Evolutionary conservation across 2,113 vertebrate species (phyloP).

Genomic region (Sinocyclocheilus grahami): DNA sequence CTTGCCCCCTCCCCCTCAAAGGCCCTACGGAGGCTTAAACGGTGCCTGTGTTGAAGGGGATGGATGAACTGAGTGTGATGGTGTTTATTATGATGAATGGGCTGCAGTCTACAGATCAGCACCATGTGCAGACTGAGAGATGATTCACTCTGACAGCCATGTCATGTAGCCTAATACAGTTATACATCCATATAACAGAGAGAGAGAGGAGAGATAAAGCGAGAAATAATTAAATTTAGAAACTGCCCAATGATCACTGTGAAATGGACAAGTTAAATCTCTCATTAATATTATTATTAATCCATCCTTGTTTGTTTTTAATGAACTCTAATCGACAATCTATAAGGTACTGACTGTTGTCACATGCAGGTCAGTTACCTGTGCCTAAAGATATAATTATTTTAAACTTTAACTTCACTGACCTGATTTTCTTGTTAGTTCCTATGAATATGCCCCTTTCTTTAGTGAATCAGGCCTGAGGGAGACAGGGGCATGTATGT

Average conservation of each 20-base stretch:
- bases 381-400: not conserved
- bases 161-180: slow-evolving; percentile 93
- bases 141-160: slow-evolving; percentile 88
- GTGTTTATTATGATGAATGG: slow-evolving; percentile 98
- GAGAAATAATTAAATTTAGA: not conserved
- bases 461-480: not conserved
- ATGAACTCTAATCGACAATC: not conserved
- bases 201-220: slow-evolving; percentile 28
- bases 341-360: not conserved
- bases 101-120: slow-evolving; percentile 82
- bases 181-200: slow-evolving; percentile 84
- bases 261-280: not conserved
- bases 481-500: not conserved
- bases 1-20: not conserved
- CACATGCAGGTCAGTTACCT: not conserved
- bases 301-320: slow-evolving; percentile 8
- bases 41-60: slow-evolving; percentile 84
- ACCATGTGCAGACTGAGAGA: slow-evolving; percentile 87
- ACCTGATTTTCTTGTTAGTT: not conserved
- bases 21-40: slow-evolving; percentile 57
- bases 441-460: not conserved
- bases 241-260: slow-evolving; percentile 22
- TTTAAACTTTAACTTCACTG: not conserved
- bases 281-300: not conserved
- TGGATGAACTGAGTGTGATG: slow-evolving; percentile 86